These are phyloP conservation scores for Ormyrus rosae DNA, from an alignment of 2,888 invertebrate genomes.

Conservation along the genomic window DNA sequence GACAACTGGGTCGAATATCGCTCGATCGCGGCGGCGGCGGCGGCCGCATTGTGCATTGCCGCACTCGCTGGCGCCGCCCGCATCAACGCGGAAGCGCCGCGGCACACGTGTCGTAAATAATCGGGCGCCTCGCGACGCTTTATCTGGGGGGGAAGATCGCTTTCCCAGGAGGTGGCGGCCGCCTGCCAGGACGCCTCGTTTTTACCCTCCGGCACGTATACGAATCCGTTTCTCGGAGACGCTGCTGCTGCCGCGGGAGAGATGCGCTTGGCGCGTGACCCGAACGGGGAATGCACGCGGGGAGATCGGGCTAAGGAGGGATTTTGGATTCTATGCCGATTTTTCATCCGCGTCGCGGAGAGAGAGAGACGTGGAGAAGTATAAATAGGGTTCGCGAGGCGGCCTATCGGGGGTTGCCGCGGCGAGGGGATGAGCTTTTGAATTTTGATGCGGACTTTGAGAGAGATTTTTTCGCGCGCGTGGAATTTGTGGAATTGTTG, in stretches of 20 bases:
- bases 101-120: slow-evolving; percentile 42
- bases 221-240: slow-evolving; percentile 16
- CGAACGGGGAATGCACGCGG: neutral
- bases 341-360: no score
- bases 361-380: no score
- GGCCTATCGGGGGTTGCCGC: no score
- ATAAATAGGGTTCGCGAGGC: no score
- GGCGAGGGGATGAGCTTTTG: no score
- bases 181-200: neutral
- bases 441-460: no score
- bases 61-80: slow-evolving; percentile 29
- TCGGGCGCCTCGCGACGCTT: slow-evolving; percentile 1
- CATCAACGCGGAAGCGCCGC: slow-evolving; percentile 2
- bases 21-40: slow-evolving; percentile 24
- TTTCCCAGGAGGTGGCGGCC: neutral
- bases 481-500: no score
- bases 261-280: slow-evolving; percentile 35
- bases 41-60: slow-evolving; percentile 14
- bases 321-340: no score
- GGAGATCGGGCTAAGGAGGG: no score
- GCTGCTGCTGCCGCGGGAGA: neutral
- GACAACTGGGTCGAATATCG: slow-evolving; percentile 27
- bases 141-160: neutral
- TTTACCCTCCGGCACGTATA: neutral
- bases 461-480: no score